Evolutionary conservation across 2,113 vertebrate species (phyloP).

Genomic region (Eonycteris spelaea): DNA sequence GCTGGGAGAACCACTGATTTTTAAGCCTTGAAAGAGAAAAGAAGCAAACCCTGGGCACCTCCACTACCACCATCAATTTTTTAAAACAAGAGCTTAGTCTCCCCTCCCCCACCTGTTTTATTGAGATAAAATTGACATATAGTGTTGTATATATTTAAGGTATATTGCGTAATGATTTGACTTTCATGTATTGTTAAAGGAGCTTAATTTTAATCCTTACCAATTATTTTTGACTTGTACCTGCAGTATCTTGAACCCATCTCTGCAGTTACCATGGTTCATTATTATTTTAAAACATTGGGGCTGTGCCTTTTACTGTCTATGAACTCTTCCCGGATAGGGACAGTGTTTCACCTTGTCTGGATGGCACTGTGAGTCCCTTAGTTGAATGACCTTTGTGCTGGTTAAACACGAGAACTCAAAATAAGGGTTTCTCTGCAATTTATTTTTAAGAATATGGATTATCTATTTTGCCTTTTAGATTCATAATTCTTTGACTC

Average conservation of each 20-base stretch:
- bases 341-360: not conserved
- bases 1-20: not conserved
- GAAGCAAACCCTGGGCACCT: not conserved
- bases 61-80: not conserved
- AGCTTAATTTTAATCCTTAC: not conserved
- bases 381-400: not conserved
- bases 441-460: not conserved
- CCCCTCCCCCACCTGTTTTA: not conserved
- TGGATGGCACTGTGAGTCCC: not conserved
- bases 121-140: not conserved
- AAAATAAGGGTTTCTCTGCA: not conserved
- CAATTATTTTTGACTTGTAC: not conserved
- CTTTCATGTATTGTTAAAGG: not conserved
- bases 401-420: not conserved
- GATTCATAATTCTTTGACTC: not conserved
- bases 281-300: conserved; percentile 4
- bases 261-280: not conserved
- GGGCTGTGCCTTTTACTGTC: not conserved
- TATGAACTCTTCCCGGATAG: not conserved
- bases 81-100: not conserved
- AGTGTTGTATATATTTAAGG: not conserved
- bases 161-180: not conserved
- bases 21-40: not conserved
- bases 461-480: not conserved
- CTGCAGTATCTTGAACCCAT: not conserved